Base-by-base conservation (phyloP, 2,888 invertebrate species). In the Magallana nippona region DNA sequence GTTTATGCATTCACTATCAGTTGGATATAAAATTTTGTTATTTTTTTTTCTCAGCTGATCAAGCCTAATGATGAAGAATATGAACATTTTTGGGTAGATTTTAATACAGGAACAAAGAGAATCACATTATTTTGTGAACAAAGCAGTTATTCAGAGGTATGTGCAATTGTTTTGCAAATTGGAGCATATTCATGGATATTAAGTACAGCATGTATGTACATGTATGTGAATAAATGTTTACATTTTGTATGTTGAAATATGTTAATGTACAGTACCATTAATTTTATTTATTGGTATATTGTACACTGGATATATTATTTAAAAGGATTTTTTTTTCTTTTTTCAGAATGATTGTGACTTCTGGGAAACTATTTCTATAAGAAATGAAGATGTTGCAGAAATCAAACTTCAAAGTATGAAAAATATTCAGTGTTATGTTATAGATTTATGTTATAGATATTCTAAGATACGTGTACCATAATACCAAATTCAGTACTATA, bases 81-180 rank as follows among this genome's bases (percentile, higher is more conserved):
- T 88, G 88, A 90, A 82, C 88, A 90, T 44, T 93, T 93, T 81
- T 93, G 92, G 92, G 89, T 92, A n/a, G 93, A 93, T 81, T 92
- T 92, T 84, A 93, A 93, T 84, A 87, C 87, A 84, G 92, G 92
- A n/a, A 92, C 91, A 87, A 84, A 89, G 79, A 88, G 92, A 83
- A 85, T 92, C 44, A 89, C 90, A 55, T 79, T 93, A 44, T 93
- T 93, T 83, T 92, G 92, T 91, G 90, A 91, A 82, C 91, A 91
- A 63, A 89, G 87, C 58, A 87, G 85, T 83, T 79, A 71, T 58
- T 83, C 85, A 56, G 80, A 85, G 85, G 86, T 86, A 85, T 60
- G 56, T 15, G 5, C 3, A 44, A 44, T 44, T 44, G 44, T 8
- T 44, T 44, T 44, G 44, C 44, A 0, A 44, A 44, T 44, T 44